Evolutionary conservation across 1,140 invertebrate genomes (phyloP).

Genomic region (Cherax quadricarinatus): DNA sequence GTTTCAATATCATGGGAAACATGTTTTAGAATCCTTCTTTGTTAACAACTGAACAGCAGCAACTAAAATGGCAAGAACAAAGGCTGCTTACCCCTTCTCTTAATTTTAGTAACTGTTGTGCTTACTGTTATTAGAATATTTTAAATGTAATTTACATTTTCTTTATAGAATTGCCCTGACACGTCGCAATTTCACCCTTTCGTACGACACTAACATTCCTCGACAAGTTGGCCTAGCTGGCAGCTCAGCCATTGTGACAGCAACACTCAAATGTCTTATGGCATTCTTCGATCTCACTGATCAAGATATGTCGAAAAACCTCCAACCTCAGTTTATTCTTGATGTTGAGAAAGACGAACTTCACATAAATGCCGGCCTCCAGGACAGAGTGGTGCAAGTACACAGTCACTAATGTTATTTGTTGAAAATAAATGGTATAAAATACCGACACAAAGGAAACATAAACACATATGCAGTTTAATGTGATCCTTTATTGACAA

Average conservation of each 20-base stretch:
- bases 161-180: constrained; percentile 74
- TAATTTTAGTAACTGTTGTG: no score
- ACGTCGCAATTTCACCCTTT: constrained; percentile 75
- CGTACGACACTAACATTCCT: constrained; percentile 76
- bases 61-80: no score
- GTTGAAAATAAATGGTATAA: no score
- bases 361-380: constrained; percentile 75
- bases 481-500: no score
- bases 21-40: no score
- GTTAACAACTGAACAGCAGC: no score
- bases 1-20: no score
- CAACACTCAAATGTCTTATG: constrained; percentile 75
- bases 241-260: constrained; percentile 75
- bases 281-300: constrained; percentile 74
- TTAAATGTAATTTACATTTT: neutral
- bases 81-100: no score
- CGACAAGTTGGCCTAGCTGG: constrained; percentile 76
- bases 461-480: no score
- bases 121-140: no score
- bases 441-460: no score
- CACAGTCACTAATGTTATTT: neutral
- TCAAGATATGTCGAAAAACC: constrained; percentile 53
- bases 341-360: constrained; percentile 75
- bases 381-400: constrained; percentile 76
- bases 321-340: constrained; percentile 75